Conservation (phyloP, 2,797 vertebrate genomes). For the Mionectes olivaceus region DNA sequence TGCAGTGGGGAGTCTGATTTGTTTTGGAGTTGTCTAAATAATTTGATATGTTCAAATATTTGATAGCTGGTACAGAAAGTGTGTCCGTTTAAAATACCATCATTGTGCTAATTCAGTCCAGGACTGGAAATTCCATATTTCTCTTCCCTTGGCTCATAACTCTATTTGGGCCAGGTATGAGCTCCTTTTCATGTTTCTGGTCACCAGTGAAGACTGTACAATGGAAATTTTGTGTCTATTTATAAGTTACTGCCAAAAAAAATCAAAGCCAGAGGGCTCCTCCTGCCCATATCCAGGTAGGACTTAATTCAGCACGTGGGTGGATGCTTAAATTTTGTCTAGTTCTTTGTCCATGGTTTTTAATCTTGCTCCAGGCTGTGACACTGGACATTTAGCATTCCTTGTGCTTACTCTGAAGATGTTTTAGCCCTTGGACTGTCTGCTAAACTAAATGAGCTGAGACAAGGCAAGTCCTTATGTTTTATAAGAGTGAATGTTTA, state of each 20-base stretch:
- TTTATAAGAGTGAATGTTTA: neutral
- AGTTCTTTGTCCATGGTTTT: neutral
- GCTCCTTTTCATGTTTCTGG: neutral
- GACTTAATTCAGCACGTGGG: neutral
- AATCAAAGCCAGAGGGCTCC: neutral
- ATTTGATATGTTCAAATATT: neutral
- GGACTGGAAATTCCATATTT: neutral
- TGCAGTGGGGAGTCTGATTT: neutral
- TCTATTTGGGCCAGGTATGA: neutral
- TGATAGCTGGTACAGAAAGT: neutral
- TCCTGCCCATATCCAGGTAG: neutral
- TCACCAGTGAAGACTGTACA: neutral
- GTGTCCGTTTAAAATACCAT: neutral
- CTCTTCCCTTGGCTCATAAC: neutral
- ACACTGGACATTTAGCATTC: neutral
- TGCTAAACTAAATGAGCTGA: neutral
- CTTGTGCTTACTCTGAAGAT: neutral
- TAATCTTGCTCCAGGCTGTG: neutral
- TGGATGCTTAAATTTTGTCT: neutral
- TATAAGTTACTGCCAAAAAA: neutral
- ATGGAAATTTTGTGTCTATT: neutral
- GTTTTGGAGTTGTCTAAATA: neutral
- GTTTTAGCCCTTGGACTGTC: neutral
- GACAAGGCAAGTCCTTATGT: neutral
- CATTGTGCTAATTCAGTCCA: neutral